phyloP scores from a whole-genome alignment of 1,140 invertebrate genomes.

The Brachionus calyciflorus region DNA sequence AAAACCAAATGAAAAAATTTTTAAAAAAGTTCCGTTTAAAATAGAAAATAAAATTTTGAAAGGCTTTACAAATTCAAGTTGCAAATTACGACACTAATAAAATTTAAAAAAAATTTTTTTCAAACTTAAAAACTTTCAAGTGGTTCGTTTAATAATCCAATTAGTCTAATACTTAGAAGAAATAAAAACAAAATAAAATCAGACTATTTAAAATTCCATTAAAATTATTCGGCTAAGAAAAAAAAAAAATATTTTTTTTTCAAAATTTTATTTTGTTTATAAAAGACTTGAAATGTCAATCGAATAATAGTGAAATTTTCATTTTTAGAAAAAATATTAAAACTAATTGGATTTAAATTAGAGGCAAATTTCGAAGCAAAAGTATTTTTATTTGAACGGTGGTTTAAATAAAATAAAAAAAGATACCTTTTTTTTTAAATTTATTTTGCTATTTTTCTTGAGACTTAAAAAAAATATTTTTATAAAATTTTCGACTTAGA shows the following conservation, averaged over 20 bases:
- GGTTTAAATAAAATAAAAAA: too few species aligned
- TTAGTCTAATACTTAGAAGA: not conserved
- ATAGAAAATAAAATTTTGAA: too few species aligned
- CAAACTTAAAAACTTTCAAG: not conserved
- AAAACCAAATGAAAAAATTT: too few species aligned
- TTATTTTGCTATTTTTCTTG: too few species aligned
- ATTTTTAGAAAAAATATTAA: too few species aligned
- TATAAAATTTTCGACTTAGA: too few species aligned
- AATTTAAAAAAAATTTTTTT: too few species aligned
- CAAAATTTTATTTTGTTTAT: not conserved
- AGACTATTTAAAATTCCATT: conserved; percentile 33
- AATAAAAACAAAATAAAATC: not conserved
- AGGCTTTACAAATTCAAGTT: not conserved
- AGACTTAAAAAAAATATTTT: too few species aligned
- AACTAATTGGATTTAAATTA: conserved; percentile 35
- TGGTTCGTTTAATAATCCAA: conserved; percentile 7
- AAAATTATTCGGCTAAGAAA: not conserved
- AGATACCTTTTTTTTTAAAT: too few species aligned
- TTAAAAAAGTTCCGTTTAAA: too few species aligned
- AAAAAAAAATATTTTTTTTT: not conserved
- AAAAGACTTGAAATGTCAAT: not conserved
- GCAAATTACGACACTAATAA: not conserved
- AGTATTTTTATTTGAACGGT: too few species aligned
- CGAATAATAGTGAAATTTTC: not conserved
- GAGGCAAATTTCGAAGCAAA: too few species aligned